Evolutionary conservation across 2,797 vertebrate genomes (phyloP), one percentile per base, ranked within the genome.

Genomic region (Podargus strigoides): DNA sequence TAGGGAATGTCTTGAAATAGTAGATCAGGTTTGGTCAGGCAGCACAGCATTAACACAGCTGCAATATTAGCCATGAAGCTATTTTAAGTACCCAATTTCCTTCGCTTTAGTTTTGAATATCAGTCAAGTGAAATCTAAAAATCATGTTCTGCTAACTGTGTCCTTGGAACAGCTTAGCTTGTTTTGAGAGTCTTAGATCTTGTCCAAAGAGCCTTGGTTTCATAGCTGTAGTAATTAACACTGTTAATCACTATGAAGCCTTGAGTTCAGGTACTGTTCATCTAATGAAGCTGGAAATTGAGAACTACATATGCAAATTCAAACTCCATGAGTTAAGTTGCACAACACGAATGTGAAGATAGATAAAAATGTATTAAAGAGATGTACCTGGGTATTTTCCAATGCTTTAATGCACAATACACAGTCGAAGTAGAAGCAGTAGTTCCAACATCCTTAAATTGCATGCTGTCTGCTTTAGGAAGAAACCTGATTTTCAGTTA

Each of bases 31-130:
- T 80, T 85, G 42, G 50, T 94, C 56, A 90, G 70, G 73, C 34
- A 93, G 63, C 41, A 42, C 52, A 82, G 75, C 14, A 34, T 34
- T 47, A 90, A 55, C 66, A 79, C 72, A 94, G 81, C 86, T 94
- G 85, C 90, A 93, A 44, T 80, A 68, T 89, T 89, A 73, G 26
- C 70, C 42, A 62, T 1, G 1, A 27, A 68, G 30, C 19, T 91
- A 85, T 93, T 96, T 93, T 87, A 88, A 89, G 70, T 34, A 58
- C 70, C 70, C 70, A 60, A 82, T 94, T 95, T 97, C 89, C 90
- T 89, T 93, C 26, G 1, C 52, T 85, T 83, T 55, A 94, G 27
- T 55, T 93, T 88, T 85, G 42, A 94, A 66, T 86, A 88, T 73
- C 42, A 75, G 1, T 18, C 39, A 88, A 15, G 23, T 59, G 26